Evolutionary conservation across 2,797 vertebrate species (phyloP).

Genomic region (Sphenopsis melanotis): DNA sequence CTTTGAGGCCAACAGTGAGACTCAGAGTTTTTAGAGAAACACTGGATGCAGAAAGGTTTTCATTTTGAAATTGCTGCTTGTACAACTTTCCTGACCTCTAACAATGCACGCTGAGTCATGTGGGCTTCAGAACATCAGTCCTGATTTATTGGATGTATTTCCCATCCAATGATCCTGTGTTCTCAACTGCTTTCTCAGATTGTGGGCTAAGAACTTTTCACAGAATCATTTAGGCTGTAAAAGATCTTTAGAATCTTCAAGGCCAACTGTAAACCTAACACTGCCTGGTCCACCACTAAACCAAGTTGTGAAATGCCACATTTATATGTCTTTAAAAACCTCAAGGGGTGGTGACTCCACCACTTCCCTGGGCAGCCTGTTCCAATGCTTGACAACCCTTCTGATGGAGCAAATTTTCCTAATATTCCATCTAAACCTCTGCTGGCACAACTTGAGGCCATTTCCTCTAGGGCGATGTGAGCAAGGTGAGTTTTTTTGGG

Average conservation of each 20-base stretch:
- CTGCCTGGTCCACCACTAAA: neutral
- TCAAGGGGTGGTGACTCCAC: neutral
- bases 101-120: accelerated
- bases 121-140: neutral
- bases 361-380: neutral
- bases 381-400: neutral
- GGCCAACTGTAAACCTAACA: neutral
- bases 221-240: neutral
- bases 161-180: neutral
- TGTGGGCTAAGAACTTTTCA: neutral
- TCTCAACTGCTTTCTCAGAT: neutral
- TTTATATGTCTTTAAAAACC: neutral
- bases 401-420: neutral
- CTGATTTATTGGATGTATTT: neutral
- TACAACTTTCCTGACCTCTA: neutral
- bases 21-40: neutral
- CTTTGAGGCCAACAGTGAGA: neutral
- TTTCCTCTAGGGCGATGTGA: neutral
- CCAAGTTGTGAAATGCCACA: accelerated
- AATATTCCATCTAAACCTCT: neutral
- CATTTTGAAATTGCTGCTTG: neutral
- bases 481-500: neutral
- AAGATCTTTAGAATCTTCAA: neutral
- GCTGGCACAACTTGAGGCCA: neutral
- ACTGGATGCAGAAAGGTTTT: neutral